Percentiles rank a stretch among this genome's conserved stretches.
These are phyloP conservation scores for Gopherus flavomarginatus DNA, from an alignment of 2,113 vertebrate species.

Conservation along the genomic window DNA sequence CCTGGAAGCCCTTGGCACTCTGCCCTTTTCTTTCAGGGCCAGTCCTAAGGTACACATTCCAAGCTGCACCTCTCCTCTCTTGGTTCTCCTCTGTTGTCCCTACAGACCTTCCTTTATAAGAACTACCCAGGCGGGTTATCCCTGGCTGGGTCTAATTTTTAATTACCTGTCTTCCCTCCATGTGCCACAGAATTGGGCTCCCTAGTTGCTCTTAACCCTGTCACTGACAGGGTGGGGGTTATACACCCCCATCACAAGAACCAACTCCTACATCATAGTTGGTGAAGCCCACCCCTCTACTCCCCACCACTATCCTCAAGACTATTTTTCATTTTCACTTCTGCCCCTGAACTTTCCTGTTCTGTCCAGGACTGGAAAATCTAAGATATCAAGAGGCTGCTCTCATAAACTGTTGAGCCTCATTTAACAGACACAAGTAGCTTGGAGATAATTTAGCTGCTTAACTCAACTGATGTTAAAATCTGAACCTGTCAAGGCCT, in stretches of 20 bases:
- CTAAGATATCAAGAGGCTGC: accelerated
- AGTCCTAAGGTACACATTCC: background rate
- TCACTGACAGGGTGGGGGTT: background rate
- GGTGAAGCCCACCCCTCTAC: background rate
- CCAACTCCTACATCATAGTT: accelerated
- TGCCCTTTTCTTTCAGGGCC: background rate
- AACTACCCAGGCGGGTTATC: background rate
- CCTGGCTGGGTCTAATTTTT: background rate
- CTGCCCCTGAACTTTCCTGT: background rate
- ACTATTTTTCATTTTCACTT: background rate
- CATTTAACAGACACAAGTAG: background rate
- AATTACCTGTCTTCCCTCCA: background rate
- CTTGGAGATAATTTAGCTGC: background rate
- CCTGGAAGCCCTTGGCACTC: background rate
- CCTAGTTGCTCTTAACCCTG: background rate
- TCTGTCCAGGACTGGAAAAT: background rate
- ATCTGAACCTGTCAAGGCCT: background rate
- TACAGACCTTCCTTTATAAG: background rate
- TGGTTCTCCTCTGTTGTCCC: background rate
- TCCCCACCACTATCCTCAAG: background rate
- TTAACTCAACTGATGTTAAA: constrained; percentile 1
- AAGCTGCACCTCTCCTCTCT: background rate
- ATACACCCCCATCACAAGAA: background rate
- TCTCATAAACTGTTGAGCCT: background rate
- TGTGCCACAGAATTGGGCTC: background rate